Percentiles rank a stretch among this genome's conserved stretches.
Evolutionary conservation across 2,888 invertebrate species (phyloP).

Genomic region (Clitarchus hookeri): DNA sequence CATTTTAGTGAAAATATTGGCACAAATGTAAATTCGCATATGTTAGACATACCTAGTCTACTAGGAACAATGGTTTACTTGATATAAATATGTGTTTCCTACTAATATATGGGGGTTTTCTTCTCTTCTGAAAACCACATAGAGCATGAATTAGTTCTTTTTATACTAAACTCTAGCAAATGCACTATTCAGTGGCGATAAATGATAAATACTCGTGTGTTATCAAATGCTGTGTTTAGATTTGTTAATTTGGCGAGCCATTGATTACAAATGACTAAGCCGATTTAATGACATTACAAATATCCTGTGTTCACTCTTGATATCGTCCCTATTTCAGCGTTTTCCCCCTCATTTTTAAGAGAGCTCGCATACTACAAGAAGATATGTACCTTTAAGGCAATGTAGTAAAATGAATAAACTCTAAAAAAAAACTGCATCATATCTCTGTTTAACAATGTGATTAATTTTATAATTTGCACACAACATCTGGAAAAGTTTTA

Average conservation of each 20-base stretch:
- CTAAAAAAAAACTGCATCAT: too few relatives aligned
- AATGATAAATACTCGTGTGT: not conserved
- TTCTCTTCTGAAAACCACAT: not conserved
- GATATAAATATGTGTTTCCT: not conserved
- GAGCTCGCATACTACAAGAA: too few relatives aligned
- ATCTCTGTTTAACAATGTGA: too few relatives aligned
- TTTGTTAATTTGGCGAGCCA: not conserved
- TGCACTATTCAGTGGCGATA: not conserved
- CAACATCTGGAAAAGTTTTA: too few relatives aligned
- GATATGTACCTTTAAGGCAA: too few relatives aligned
- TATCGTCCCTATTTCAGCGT: too few relatives aligned
- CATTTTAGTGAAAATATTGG: not conserved
- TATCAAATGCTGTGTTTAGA: not conserved
- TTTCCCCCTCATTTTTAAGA: too few relatives aligned
- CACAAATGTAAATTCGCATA: not conserved
- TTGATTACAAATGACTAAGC: not conserved
- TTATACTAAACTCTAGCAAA: not conserved
- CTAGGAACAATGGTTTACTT: slow-evolving; percentile 1
- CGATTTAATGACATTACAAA: too few relatives aligned
- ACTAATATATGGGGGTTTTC: not conserved
- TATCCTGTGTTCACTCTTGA: too few relatives aligned
- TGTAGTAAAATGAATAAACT: too few relatives aligned
- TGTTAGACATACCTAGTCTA: not conserved
- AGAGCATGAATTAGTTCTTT: not conserved
- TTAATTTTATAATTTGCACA: too few relatives aligned